Conservation (phyloP, 2,113 vertebrate genomes). For the Numenius arquata region DNA sequence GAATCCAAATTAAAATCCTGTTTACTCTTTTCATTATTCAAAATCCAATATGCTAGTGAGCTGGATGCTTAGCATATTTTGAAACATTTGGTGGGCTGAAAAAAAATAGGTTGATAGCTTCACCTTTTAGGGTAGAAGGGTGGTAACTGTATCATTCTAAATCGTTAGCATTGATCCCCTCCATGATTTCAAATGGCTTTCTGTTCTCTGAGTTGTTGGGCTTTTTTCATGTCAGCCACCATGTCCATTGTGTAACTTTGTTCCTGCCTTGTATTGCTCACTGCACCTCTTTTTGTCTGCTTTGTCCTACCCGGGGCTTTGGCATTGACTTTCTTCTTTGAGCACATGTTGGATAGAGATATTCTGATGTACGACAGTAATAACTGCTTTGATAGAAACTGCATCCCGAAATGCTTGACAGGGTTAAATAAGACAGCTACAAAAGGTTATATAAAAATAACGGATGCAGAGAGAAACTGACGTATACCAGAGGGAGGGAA, state of each 20-base stretch:
- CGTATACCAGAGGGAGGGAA: neutral
- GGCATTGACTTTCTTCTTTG: neutral
- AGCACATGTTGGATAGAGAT: fast-evolving
- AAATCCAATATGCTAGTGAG: slow-evolving; percentile 15
- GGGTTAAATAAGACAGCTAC: neutral
- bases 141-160: neutral
- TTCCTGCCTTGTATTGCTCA: neutral
- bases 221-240: neutral
- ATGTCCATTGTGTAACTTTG: neutral
- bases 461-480: neutral
- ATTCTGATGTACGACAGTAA: neutral
- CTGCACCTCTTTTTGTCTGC: neutral
- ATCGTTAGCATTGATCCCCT: neutral
- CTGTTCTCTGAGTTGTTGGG: neutral
- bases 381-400: neutral
- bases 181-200: neutral
- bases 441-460: neutral
- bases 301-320: neutral
- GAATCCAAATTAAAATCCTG: slow-evolving; percentile 56
- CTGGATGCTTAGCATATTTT: slow-evolving; percentile 21
- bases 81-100: neutral
- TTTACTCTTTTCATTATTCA: slow-evolving; percentile 58
- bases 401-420: neutral
- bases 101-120: neutral
- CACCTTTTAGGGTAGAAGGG: neutral